These are phyloP conservation scores for Gambusia affinis DNA, from an alignment of 2,113 vertebrate genomes.

Conservation along the genomic window DNA sequence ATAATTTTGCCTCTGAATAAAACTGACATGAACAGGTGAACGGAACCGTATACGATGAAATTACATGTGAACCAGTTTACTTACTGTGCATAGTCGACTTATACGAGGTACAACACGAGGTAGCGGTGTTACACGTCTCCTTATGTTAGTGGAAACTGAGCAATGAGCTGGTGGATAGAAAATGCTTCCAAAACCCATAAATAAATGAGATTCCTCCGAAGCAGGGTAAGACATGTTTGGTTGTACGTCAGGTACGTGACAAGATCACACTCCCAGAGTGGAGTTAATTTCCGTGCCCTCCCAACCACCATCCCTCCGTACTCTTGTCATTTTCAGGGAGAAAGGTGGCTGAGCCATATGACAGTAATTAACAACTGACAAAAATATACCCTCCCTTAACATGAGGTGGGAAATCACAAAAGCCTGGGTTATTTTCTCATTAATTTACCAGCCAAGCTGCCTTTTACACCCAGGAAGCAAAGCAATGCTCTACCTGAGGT, in stretches of 20 bases:
- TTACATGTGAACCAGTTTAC: not conserved
- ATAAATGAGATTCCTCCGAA: constrained; percentile 47
- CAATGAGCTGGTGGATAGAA: constrained; percentile 13
- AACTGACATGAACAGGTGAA: not conserved
- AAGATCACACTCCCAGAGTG: constrained; percentile 73
- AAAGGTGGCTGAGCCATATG: constrained; percentile 90
- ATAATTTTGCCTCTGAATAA: not conserved
- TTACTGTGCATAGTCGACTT: not conserved
- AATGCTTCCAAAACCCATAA: constrained; percentile 20
- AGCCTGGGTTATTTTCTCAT: constrained; percentile 87
- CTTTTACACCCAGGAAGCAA: constrained; percentile 55
- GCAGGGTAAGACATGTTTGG: constrained; percentile 59
- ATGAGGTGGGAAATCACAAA: constrained; percentile 94
- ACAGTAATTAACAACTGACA: constrained; percentile 98
- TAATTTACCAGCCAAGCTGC: constrained; percentile 88
- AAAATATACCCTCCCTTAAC: constrained; percentile 92
- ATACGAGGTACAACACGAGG: not conserved
- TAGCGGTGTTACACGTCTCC: not conserved
- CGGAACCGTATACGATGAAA: not conserved
- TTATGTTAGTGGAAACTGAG: constrained; percentile 14
- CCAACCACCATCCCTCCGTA: constrained; percentile 46
- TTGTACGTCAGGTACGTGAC: constrained; percentile 79
- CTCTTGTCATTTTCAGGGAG: constrained; percentile 83
- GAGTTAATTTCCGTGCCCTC: constrained; percentile 78
- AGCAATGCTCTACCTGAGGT: not conserved